Conservation (phyloP, 2,797 vertebrate species). For the Siniperca undulata region DNA sequence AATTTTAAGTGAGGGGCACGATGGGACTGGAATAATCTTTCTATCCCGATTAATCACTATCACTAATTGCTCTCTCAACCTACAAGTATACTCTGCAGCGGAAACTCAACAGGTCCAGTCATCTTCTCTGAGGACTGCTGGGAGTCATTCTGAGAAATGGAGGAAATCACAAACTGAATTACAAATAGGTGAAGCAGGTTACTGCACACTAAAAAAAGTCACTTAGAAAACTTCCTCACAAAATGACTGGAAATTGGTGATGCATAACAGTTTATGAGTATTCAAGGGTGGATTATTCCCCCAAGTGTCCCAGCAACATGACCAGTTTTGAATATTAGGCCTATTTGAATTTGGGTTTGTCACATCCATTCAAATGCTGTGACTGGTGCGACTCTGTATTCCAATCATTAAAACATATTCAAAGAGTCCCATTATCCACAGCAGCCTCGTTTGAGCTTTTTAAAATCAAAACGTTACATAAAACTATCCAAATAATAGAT, state of each 20-base stretch:
- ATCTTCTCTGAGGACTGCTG: slow-evolving; percentile 36
- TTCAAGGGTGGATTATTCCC: slow-evolving; percentile 50
- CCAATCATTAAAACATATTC: slow-evolving; percentile 10
- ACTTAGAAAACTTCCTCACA: background rate
- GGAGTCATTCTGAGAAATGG: slow-evolving; percentile 32
- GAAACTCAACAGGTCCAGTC: slow-evolving; percentile 35
- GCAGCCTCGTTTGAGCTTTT: slow-evolving; percentile 29
- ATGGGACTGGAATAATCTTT: slow-evolving; percentile 48
- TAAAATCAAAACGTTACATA: slow-evolving; percentile 23
- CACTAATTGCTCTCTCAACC: slow-evolving; percentile 54
- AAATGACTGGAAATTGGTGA: slow-evolving; percentile 5
- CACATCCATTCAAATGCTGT: slow-evolving; percentile 18
- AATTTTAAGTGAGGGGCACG: slow-evolving; percentile 25
- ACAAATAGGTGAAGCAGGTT: slow-evolving; percentile 1
- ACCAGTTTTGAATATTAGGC: slow-evolving; percentile 25
- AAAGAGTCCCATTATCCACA: slow-evolving; percentile 14
- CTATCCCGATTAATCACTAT: slow-evolving; percentile 41
- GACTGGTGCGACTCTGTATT: slow-evolving; percentile 6
- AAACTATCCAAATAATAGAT: slow-evolving; percentile 30
- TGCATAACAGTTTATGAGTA: slow-evolving; percentile 4
- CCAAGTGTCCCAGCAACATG: slow-evolving; percentile 16
- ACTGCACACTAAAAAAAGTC: background rate
- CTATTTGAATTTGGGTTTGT: slow-evolving; percentile 28
- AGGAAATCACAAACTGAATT: slow-evolving; percentile 35
- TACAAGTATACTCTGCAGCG: slow-evolving; percentile 28